Percentiles rank a stretch among this genome's conserved stretches.
These are phyloP conservation scores for Channallabes apus DNA, from an alignment of 2,797 vertebrate species.

Conservation along the genomic window DNA sequence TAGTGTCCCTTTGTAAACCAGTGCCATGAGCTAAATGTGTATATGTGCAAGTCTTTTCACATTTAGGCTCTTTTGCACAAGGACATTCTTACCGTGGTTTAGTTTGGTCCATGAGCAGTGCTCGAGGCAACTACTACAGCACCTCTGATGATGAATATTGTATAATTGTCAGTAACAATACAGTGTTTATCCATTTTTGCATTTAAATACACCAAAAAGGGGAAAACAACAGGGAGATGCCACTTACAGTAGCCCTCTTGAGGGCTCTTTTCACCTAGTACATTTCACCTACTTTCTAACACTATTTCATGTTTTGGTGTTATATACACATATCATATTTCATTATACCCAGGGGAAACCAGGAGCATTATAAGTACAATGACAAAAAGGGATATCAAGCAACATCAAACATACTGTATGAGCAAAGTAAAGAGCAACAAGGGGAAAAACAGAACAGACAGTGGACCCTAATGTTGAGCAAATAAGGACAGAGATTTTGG, in stretches of 20 bases:
- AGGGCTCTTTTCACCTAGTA: no score
- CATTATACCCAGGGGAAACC: neutral
- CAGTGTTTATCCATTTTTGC: no score
- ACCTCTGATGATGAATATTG: neutral
- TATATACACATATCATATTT: neutral
- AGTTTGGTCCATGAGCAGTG: neutral
- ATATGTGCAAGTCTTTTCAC: conserved; percentile 2
- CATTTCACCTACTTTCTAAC: neutral
- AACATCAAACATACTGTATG: neutral
- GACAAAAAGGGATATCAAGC: neutral
- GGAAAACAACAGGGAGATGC: neutral
- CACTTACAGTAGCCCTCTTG: neutral
- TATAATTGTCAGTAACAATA: neutral
- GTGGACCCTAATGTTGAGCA: no score
- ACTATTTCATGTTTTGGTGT: neutral
- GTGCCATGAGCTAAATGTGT: conserved; percentile 11
- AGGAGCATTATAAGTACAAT: neutral
- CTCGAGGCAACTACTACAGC: neutral
- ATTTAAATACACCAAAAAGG: neutral
- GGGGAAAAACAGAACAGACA: no score
- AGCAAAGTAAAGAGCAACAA: neutral
- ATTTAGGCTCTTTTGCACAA: neutral
- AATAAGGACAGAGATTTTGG: no score
- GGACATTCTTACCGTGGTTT: neutral
- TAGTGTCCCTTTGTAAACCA: neutral